Base-by-base conservation (phyloP, 2,797 vertebrate species). In the Poeciliopsis turneri region DNA sequence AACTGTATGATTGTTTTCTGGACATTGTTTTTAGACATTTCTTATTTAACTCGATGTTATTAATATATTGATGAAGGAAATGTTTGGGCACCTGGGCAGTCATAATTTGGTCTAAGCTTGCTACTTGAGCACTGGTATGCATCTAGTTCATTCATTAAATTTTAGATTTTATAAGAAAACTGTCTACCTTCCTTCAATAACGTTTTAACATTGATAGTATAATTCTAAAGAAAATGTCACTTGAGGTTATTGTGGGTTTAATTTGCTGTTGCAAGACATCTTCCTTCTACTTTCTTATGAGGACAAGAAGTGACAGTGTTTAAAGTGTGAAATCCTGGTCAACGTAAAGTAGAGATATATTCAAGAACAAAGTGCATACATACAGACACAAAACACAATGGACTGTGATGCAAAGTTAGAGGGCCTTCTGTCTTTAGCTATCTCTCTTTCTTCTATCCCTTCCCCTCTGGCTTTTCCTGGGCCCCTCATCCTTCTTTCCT, bases 401-500 rank as follows among this genome's bases (percentile, higher is more conserved):
- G 69, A 51, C 76, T 78, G 57, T 39, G 76, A 82, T 80, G 75
- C 51, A 70, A 88, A 43, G 51, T 71, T 78, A 76, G 15, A 49
- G 36, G 53, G 76, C 51, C 49, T 82, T 73, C 74, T 72, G 74
- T 80, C 55, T 81, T 28, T 2, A 79, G 77, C 70, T 57, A 75
- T 81, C 86, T 88, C 84, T 64, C 72, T 59, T 75, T 55, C 25
- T 74, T 78, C 82, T 39, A 64, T 73, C 80, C 72, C 78, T 82
- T 71, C 85, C 80, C 71, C 77, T 84, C 74, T 46, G 53, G 39
- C 83, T 57, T 83, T 84, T 87, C 82, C 87, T 72, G 74, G 76
- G 77, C 64, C 88, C 79, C 76, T 85, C 89, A 93, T 92, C 79
- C 77, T 82, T 93, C 89, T 87, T 90, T 90, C 77, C 77, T 76